Base-by-base conservation (phyloP, 2,113 vertebrate genomes). In the Neolamprologus modestus region DNA sequence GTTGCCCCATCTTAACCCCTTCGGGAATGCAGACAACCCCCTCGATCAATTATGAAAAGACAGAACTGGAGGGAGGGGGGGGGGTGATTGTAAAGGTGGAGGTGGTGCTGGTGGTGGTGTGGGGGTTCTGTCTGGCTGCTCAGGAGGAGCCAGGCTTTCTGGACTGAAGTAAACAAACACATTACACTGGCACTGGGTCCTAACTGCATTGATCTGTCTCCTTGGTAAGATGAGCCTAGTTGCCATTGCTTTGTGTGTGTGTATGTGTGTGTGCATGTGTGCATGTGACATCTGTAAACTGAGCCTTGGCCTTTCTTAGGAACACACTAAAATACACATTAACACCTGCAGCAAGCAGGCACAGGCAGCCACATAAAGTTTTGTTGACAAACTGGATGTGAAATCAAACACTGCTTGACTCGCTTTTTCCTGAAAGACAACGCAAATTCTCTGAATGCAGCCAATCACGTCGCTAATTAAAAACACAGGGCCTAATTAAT, bases 21-120 rank as follows among this genome's bases (percentile, higher is more conserved):
- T 96, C 92, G 98, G 98, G 98, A 98, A 97, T 94, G 95, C 97
- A 98, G 97, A 97, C 97, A 97, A 97, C 98, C 97, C 98, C 97
- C 97, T 97, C 97, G 98, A 99, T 99, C 98, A 99, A 99, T 99
- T 98, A 98, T 98, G 97, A 98, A 98, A 98, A 98, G 98, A 97
- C 97, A 97, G 97, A 97, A 85, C 71, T 82, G 82, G 61, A 66
- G 35, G 37, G 37, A 1, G 63, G 61, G 28, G 26, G 24, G 24
- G 24, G 24, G 24, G 24, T 71, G 84, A 80, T 81, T 88, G 76
- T 83, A 81, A 86, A 84, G 87, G 84, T 71, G 91, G 89, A 33
- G 63, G 42, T 88, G 86, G 88, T 86, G 87, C 8, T 84, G 87
- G 57, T 9, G n/a, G 24, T 28, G 31, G 12, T 26, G 59, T 57